These are phyloP conservation scores for Pygathrix nemaeus DNA, from an alignment of 2,113 vertebrate genomes.

Conservation along the genomic window DNA sequence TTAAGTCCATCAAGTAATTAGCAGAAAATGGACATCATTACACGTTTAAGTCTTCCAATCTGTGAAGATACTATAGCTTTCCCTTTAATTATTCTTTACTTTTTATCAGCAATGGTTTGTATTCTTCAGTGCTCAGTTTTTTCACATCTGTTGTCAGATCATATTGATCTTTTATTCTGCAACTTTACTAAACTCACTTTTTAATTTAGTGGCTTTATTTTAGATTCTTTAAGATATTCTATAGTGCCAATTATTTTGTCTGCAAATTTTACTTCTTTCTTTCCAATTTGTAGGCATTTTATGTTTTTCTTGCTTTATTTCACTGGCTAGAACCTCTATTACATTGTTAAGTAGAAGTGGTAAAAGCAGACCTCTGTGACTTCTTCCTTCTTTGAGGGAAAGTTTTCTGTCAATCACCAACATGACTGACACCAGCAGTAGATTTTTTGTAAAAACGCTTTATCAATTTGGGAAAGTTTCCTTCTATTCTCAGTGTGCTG, in stretches of 20 bases:
- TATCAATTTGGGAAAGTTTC: neutral
- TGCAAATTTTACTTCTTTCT: neutral
- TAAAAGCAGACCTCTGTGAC: neutral
- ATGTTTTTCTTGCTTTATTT: neutral
- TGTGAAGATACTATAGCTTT: neutral
- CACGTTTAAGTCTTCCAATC: neutral
- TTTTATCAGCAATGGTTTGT: neutral
- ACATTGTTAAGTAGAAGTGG: neutral
- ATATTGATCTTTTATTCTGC: neutral
- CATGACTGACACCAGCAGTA: neutral
- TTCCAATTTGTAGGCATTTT: neutral
- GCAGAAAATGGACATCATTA: neutral
- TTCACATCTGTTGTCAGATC: neutral
- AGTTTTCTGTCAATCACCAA: neutral
- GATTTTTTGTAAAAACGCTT: neutral
- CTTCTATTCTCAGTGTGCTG: neutral
- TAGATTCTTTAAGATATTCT: neutral
- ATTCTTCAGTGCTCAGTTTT: neutral
- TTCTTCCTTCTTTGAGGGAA: neutral
- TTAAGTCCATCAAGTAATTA: neutral
- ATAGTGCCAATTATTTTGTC: neutral
- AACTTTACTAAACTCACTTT: neutral
- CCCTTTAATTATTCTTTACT: neutral
- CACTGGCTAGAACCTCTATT: neutral
- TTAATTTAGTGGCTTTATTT: neutral